Percentiles rank a stretch among this genome's conserved stretches.
Evolutionary conservation across 2,888 invertebrate species (phyloP).

Genomic region (Cacoxenus indagator): DNA sequence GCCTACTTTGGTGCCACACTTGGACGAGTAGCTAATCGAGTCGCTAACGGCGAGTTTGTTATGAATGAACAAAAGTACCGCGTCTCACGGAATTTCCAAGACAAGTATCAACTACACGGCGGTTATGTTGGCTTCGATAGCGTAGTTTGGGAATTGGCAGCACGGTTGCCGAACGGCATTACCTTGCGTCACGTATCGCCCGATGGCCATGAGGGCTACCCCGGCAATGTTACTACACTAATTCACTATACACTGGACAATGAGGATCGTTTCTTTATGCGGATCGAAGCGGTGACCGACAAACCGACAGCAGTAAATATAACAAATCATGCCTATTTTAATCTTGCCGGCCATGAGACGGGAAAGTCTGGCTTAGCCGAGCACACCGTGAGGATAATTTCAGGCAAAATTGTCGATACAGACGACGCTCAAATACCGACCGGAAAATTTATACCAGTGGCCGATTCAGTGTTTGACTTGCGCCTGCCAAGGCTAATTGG

Average conservation of each 20-base stretch:
- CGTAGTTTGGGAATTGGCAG: conserved; percentile 76
- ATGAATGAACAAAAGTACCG: conserved; percentile 78
- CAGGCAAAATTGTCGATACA: conserved; percentile 80
- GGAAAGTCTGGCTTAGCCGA: conserved; percentile 77
- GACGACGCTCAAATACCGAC: conserved; percentile 81
- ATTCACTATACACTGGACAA: conserved; percentile 80
- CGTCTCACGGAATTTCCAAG: conserved; percentile 79
- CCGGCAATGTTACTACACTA: conserved; percentile 82
- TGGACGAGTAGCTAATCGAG: conserved; percentile 88
- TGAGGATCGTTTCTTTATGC: conserved; percentile 80
- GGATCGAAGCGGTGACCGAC: conserved; percentile 81
- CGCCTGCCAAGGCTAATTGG: conserved; percentile 78
- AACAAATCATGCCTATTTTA: conserved; percentile 91
- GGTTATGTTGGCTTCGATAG: conserved; percentile 88
- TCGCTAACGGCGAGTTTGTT: conserved; percentile 79
- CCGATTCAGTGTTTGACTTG: conserved; percentile 76
- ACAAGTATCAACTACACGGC: conserved; percentile 84
- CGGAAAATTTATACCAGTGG: conserved; percentile 75
- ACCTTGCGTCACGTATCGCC: conserved; percentile 82
- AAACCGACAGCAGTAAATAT: conserved; percentile 89
- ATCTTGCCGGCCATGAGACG: conserved; percentile 84
- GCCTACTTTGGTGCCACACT: conserved; percentile 90
- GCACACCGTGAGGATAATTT: conserved; percentile 80
- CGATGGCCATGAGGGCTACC: conserved; percentile 89
- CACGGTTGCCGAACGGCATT: conserved; percentile 70